These are phyloP conservation scores for Neolamprologus caudopunctatus DNA, from an alignment of 2,113 vertebrate genomes.

Conservation along the genomic window DNA sequence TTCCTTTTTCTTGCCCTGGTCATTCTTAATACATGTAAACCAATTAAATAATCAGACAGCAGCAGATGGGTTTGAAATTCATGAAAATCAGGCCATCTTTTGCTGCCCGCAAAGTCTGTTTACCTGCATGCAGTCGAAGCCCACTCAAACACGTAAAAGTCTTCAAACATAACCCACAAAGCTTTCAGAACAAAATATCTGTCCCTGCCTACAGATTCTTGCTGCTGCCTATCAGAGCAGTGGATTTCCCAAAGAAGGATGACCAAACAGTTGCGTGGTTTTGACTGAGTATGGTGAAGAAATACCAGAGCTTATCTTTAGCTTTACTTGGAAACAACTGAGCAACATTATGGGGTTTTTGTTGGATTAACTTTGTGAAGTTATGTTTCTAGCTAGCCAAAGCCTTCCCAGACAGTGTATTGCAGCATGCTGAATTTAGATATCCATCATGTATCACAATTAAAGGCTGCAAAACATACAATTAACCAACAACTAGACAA, in stretches of 20 bases:
- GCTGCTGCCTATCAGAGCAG: neutral
- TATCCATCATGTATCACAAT: neutral
- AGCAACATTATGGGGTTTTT: neutral
- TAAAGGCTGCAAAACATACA: neutral
- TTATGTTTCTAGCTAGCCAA: neutral
- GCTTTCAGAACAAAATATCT: neutral
- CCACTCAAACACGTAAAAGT: neutral
- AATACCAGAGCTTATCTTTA: rapidly evolving
- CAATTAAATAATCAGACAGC: neutral
- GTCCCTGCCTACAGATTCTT: neutral
- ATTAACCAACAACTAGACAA: neutral
- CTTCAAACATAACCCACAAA: neutral
- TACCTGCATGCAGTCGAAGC: neutral
- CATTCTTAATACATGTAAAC: neutral
- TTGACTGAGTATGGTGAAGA: neutral
- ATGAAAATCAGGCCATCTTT: neutral
- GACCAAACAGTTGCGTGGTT: neutral
- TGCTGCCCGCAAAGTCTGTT: neutral
- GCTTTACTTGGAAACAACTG: neutral
- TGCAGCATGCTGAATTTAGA: neutral
- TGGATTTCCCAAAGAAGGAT: neutral
- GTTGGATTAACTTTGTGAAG: neutral
- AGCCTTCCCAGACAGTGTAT: neutral
- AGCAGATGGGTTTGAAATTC: neutral
- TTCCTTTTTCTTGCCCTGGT: neutral